Evolutionary conservation across 1,140 invertebrate genomes (phyloP), one percentile per base, ranked within the genome.

Genomic region (Bombus waltoni): DNA sequence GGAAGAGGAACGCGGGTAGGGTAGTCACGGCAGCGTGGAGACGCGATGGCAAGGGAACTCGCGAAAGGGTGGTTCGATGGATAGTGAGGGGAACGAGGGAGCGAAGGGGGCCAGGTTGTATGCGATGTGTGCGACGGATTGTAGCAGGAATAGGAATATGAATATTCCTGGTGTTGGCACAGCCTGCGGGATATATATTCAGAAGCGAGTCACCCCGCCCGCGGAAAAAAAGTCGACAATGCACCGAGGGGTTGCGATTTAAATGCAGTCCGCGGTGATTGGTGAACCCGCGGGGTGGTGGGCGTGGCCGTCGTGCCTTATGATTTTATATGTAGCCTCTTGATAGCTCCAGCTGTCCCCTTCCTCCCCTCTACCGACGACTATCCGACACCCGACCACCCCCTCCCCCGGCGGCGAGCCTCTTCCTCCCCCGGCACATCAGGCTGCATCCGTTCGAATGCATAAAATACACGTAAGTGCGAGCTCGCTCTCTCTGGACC

Each of bases 251-350:
- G 92, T 94, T 93, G 93, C 94, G 91, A 94, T 94, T 94, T 91
- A 93, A 94, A 95, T 95, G 94, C 94, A 95, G 88, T 92, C 85
- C 73, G 75, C 89, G 72, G 85, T 85, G 91, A 95, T 95, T 95
- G 94, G 94, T 71, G 92, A 91, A 90, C 74, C 82, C 62, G 59
- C 75, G 93, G 94, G 94, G 92, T 94, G 93, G 91, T 94, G 88
- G 94, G 94, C 94, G 94, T 95, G 94, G 94, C 90, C 83, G 81
- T 68, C 78, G 81, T 93, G 88, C 92, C 91, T 94, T 95, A 94
- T 94, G 93, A 94, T 94, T 94, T 94, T 94, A 94, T 94, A 93
- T 94, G 92, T 92, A 94, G 90, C 90, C 89, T 90, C 92, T 93
- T 91, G 90, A 93, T 89, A 90, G 89, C 83, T 91, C 90, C 82